Conservation (phyloP, 2,797 vertebrate species). For the Chelon auratus region DNA sequence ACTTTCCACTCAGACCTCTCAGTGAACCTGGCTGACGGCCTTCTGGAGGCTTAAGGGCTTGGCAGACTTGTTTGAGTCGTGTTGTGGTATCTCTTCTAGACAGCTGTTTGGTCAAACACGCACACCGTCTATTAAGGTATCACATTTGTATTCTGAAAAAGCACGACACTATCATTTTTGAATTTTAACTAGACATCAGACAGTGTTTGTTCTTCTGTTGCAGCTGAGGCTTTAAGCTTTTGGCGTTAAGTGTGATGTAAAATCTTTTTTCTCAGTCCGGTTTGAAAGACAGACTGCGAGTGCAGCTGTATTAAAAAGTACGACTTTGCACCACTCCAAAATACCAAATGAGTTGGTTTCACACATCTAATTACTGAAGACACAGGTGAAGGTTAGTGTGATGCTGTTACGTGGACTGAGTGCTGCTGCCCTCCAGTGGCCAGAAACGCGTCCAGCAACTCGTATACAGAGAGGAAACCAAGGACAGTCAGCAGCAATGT, state of each 20-base stretch:
- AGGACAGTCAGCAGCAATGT: background rate
- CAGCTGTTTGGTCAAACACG: conserved; percentile 61
- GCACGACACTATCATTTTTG: conserved; percentile 46
- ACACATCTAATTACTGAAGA: conserved; percentile 40
- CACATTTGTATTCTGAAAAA: conserved; percentile 68
- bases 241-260: conserved; percentile 48
- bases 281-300: conserved; percentile 37
- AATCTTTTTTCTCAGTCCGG: conserved; percentile 49
- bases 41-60: conserved; percentile 58
- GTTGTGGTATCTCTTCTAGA: conserved; percentile 60
- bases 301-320: conserved; percentile 45
- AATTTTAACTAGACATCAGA: conserved; percentile 64
- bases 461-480: background rate
- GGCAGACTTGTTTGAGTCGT: conserved; percentile 50
- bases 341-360: conserved; percentile 40
- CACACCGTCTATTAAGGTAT: conserved; percentile 51
- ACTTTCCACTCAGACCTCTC: conserved; percentile 79
- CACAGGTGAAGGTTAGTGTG: conserved; percentile 39
- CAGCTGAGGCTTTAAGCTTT: conserved; percentile 51
- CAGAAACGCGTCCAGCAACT: conserved; percentile 13
- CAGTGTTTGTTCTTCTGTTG: conserved; percentile 50
- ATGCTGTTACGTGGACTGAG: conserved; percentile 41
- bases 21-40: conserved; percentile 73
- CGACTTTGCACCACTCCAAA: conserved; percentile 42
- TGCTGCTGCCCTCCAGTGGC: conserved; percentile 81